These are phyloP conservation scores for Aulostomus chinensis DNA, from an alignment of 2,797 vertebrate genomes.

Conservation along the genomic window DNA sequence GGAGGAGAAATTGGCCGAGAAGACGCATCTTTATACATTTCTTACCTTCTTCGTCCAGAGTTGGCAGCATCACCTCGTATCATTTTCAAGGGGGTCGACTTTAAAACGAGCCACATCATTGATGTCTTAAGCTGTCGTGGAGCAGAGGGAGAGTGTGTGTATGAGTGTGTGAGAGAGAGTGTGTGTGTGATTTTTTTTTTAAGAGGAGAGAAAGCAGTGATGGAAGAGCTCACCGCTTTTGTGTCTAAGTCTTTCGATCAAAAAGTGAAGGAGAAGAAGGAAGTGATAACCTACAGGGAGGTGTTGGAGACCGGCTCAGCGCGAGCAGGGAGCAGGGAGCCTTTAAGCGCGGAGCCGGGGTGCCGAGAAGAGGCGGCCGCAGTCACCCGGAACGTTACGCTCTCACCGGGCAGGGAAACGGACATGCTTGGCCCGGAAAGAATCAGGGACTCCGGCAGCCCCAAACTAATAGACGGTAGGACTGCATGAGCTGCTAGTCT, in stretches of 20 bases:
- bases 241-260: constrained; percentile 98
- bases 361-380: constrained; percentile 83
- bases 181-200: constrained; percentile 46
- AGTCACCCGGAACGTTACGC: constrained; percentile 82
- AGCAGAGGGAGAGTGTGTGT: constrained; percentile 63
- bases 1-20: constrained; percentile 86
- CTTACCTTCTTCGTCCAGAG: constrained; percentile 63
- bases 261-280: constrained; percentile 98
- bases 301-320: constrained; percentile 92
- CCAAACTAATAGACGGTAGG: constrained; percentile 93
- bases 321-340: constrained; percentile 83
- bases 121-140: constrained; percentile 88
- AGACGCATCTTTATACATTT: constrained; percentile 69
- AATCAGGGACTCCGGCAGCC: constrained; percentile 89
- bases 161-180: constrained; percentile 38
- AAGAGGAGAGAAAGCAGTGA: constrained; percentile 78
- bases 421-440: constrained; percentile 88
- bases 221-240: constrained; percentile 99
- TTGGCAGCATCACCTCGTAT: constrained; percentile 78
- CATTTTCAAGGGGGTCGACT: constrained; percentile 76
- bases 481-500: too few relatives aligned
- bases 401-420: constrained; percentile 89
- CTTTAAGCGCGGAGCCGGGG: constrained; percentile 81
- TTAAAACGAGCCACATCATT: constrained; percentile 81
- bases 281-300: constrained; percentile 95